Conservation (phyloP, 2,113 vertebrate species). For the Naja naja region DNA sequence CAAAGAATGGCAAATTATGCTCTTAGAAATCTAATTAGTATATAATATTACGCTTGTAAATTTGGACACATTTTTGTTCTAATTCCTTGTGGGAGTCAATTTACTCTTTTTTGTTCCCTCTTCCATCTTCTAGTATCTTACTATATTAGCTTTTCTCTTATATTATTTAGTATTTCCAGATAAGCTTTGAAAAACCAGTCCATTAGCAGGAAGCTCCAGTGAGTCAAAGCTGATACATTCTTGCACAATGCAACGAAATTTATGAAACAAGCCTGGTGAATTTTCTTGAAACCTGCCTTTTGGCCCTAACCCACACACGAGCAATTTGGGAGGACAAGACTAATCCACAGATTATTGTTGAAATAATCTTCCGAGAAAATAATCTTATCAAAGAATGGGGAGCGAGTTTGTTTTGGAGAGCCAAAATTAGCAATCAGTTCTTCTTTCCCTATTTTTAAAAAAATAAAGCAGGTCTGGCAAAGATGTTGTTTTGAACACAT, state of each 20-base stretch:
- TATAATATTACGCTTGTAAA: not conserved
- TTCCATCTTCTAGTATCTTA: not conserved
- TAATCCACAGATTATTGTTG: not conserved
- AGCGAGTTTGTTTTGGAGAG: slow-evolving; percentile 40
- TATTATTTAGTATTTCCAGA: not conserved
- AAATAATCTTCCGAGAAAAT: slow-evolving; percentile 21
- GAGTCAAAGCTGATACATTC: slow-evolving; percentile 40
- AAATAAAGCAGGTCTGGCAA: not conserved
- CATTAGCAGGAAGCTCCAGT: not conserved
- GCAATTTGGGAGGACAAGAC: slow-evolving; percentile 41
- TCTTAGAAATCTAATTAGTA: not conserved
- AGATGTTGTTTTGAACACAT: not conserved
- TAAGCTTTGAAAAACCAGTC: not conserved
- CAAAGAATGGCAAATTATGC: not conserved
- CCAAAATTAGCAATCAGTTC: slow-evolving; percentile 50
- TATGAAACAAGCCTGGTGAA: slow-evolving; percentile 52
- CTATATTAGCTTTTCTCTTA: not conserved
- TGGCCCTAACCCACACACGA: slow-evolving; percentile 16
- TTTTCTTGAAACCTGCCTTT: slow-evolving; percentile 34
- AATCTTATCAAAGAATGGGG: slow-evolving; percentile 53
- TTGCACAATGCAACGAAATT: slow-evolving; percentile 49
- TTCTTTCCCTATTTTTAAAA: not conserved
- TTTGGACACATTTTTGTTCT: not conserved
- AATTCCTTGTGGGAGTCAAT: not conserved
- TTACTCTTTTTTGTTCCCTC: not conserved